These are phyloP conservation scores for Phataginus tetradactyla DNA, from an alignment of 2,797 vertebrate genomes.

Conservation along the genomic window DNA sequence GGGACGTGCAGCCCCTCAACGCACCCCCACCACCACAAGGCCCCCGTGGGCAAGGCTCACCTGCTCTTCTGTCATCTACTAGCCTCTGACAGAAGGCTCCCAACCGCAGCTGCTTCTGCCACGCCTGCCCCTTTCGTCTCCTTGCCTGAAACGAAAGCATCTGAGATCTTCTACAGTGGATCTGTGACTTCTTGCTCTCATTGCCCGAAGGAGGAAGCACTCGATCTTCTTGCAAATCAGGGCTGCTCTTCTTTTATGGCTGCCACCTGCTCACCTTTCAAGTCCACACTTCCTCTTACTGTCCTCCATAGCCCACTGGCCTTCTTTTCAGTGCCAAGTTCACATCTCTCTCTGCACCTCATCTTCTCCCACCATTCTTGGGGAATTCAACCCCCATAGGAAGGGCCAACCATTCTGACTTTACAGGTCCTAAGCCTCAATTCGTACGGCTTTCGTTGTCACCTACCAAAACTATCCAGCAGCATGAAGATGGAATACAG, in stretches of 20 bases:
- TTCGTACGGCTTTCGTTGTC: background rate
- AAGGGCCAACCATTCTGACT: background rate
- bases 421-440: background rate
- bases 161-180: background rate
- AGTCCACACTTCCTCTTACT: background rate
- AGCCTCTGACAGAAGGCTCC: background rate
- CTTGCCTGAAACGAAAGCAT: background rate
- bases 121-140: background rate
- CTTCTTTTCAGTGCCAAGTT: background rate
- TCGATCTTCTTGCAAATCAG: background rate
- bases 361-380: background rate
- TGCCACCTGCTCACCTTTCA: background rate
- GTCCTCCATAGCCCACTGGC: background rate
- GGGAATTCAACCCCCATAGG: fast-evolving
- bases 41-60: background rate
- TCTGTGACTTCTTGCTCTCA: background rate
- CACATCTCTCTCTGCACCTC: background rate
- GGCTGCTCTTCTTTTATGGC: background rate
- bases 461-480: background rate
- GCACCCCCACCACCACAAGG: background rate
- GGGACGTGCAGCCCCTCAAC: background rate
- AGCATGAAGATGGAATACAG: background rate
- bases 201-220: background rate
- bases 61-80: background rate
- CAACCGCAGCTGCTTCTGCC: background rate